These are phyloP conservation scores for Semicossyphus pulcher DNA, from an alignment of 2,113 vertebrate genomes.

Conservation along the genomic window DNA sequence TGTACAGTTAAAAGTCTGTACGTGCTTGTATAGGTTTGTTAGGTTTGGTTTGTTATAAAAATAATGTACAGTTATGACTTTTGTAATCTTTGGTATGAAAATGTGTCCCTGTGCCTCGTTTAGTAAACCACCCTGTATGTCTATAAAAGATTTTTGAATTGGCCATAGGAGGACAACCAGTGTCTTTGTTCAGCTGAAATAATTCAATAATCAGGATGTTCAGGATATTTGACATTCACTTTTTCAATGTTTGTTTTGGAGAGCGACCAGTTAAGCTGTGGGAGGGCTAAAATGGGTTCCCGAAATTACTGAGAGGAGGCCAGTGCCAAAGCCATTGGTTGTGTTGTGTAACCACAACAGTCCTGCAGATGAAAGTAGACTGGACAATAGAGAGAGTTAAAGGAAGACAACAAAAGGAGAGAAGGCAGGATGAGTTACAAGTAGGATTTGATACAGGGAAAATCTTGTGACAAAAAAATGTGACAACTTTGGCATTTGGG, in stretches of 20 bases:
- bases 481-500: no score
- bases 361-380: not conserved
- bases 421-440: no score
- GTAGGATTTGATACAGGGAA: no score
- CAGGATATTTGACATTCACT: constrained; percentile 4
- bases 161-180: not conserved
- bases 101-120: not conserved
- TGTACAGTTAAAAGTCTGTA: not conserved
- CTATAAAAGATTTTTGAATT: not conserved
- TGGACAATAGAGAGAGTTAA: no score
- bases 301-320: not conserved
- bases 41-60: no score
- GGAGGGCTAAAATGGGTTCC: not conserved
- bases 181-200: not conserved
- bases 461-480: no score
- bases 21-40: not conserved
- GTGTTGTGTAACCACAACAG: not conserved
- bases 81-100: not conserved
- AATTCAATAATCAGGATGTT: not conserved
- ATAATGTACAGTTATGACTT: not conserved
- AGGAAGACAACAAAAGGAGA: no score
- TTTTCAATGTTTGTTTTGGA: constrained; percentile 8
- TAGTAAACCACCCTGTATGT: no score
- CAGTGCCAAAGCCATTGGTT: not conserved
- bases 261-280: not conserved